Evolutionary conservation across 1,140 invertebrate genomes (phyloP).

Genomic region (Melanaphis sacchari): DNA sequence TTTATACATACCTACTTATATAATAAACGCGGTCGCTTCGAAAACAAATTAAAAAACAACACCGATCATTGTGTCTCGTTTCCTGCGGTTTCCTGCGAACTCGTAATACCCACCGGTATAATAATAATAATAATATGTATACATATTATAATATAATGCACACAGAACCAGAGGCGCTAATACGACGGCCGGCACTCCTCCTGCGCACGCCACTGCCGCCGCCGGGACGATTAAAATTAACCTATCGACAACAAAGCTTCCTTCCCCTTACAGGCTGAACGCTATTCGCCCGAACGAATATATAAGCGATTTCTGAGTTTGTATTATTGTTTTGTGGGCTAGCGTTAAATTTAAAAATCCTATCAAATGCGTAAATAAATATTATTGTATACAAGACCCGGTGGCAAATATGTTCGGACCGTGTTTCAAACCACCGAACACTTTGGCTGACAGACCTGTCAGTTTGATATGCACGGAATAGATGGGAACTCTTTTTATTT

Average conservation of each 20-base stretch:
- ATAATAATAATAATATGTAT: not conserved
- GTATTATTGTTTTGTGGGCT: not conserved
- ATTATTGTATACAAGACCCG: not conserved
- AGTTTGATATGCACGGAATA: not conserved
- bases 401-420: not conserved
- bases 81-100: not conserved
- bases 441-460: not conserved
- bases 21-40: not conserved
- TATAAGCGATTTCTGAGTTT: not conserved
- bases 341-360: not conserved
- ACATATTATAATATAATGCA: not conserved
- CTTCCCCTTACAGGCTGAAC: not conserved
- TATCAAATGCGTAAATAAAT: not conserved
- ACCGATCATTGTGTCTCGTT: conserved; percentile 10
- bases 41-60: conserved; percentile 11
- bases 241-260: not conserved
- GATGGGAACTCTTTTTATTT: not conserved
- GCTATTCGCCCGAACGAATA: not conserved
- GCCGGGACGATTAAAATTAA: conserved; percentile 15
- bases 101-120: not conserved
- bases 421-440: not conserved
- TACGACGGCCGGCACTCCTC: not conserved
- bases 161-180: conserved; percentile 26
- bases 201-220: not conserved
- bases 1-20: not conserved